Base-by-base conservation (phyloP, 2,888 invertebrate species). In the Carabus problematicus region DNA sequence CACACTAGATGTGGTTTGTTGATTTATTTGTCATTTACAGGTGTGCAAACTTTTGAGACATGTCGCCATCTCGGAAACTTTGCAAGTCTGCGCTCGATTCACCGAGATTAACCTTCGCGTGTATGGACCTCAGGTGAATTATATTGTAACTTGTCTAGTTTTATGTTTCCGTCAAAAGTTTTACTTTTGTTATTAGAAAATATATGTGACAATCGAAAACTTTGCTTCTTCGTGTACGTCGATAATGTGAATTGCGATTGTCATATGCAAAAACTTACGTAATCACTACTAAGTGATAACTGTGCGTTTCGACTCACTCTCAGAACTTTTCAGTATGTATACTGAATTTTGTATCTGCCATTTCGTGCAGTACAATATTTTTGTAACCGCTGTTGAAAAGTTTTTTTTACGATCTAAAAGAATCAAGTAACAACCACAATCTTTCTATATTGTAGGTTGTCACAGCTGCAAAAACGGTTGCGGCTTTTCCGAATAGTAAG, bases 41-140 rank as follows among this genome's bases (percentile, higher is more conserved):
- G 94, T 96, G 74, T 98, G 98, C 84, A 98, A 98, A 84, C 86
- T 99, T 75, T 85, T 99, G 75, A 89, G 97, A 78, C 98, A 99
- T 83, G 93, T 98, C 80, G 95, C 98, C 54, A 88, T 93, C 76
- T 94, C 95, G 41, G 98, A 98, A 82, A 92, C 95, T 49, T 86
- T 98, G 71, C 96, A 98, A 86, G 95, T 98, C 66, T 93, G 95
- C 75, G 95, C 97, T 7, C 96, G 97, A 82, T 97, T 98, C 80
- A 93, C 97, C 60, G 97, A 98, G 83, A 94, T 95, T 76, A 96
- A 96, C 84, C 85, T 98, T 76, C 87, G 95, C 81, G 94, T 96
- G 80, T 95, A 97, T 81, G 97, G 97, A 60, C 97, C 98, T 45
- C 94, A 98, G 88, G 86, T 86, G 29, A 29, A 29, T 29, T 29